Conservation (phyloP, 2,888 invertebrate species). For the Oscheius sp. region DNA sequence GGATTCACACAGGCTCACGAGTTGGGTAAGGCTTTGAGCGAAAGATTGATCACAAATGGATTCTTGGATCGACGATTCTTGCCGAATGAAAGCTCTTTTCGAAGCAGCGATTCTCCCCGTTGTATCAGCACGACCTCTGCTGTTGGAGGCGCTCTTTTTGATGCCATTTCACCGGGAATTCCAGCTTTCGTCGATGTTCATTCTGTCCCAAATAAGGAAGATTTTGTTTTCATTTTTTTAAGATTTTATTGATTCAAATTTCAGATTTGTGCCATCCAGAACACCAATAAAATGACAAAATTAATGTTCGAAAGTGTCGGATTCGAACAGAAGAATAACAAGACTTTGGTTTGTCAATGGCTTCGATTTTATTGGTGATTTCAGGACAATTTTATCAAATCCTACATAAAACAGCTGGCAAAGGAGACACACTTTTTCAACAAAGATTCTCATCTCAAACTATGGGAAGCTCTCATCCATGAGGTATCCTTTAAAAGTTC, state of each 20-base stretch:
- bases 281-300: background rate
- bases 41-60: constrained; percentile 2
- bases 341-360: too few species aligned
- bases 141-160: constrained; percentile 13
- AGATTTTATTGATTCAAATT: too few species aligned
- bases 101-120: constrained; percentile 3
- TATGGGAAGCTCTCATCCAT: too few species aligned
- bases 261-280: constrained; percentile 5
- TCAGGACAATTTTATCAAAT: too few species aligned
- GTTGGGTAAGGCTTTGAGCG: constrained; percentile 8
- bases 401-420: too few species aligned
- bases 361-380: too few species aligned
- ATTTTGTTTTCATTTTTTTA: too few species aligned
- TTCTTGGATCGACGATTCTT: constrained; percentile 6
- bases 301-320: too few species aligned
- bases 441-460: too few species aligned
- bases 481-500: too few species aligned
- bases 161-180: background rate
- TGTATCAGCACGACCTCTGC: constrained; percentile 8
- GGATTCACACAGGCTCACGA: constrained; percentile 10
- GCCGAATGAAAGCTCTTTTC: background rate
- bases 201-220: background rate
- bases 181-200: background rate
- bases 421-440: too few species aligned
- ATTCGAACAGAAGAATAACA: too few species aligned